phyloP scores from a whole-genome alignment of 2,797 vertebrate genomes.

The Moxostoma hubbsi region DNA sequence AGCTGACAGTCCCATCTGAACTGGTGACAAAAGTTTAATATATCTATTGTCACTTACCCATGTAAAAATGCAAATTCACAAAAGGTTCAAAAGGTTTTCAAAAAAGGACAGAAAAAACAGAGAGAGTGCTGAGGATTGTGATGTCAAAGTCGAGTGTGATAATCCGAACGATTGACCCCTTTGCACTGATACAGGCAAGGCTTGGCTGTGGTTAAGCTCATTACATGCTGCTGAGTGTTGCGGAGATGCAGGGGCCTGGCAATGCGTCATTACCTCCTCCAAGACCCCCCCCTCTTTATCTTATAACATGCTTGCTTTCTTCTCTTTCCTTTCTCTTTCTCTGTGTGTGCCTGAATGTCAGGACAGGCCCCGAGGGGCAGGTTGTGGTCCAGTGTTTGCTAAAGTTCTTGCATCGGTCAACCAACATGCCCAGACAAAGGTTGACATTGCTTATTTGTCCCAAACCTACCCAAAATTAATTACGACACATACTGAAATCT shows the following conservation, averaged over 20 bases:
- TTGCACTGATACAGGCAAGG: constrained; percentile 74
- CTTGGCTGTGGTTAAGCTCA: constrained; percentile 74
- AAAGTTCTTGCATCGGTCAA: constrained; percentile 2
- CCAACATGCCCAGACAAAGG: not conserved
- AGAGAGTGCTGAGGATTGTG: constrained; percentile 61
- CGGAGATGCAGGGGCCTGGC: constrained; percentile 59
- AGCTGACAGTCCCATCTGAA: constrained; percentile 31
- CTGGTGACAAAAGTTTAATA: constrained; percentile 30
- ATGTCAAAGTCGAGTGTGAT: constrained; percentile 66
- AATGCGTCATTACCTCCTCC: constrained; percentile 65
- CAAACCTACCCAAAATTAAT: not conserved
- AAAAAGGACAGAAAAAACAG: constrained; percentile 39
- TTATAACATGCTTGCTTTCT: constrained; percentile 3
- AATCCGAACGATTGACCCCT: constrained; percentile 80
- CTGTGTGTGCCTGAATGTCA: not conserved
- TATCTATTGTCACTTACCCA: constrained; percentile 3
- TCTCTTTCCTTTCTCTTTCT: constrained; percentile 6
- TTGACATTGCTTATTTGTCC: not conserved
- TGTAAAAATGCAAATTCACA: constrained; percentile 5
- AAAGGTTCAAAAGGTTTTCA: not conserved
- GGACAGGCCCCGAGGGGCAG: not conserved
- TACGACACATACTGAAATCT: not conserved
- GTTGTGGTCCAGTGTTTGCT: constrained; percentile 27
- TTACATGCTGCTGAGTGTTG: constrained; percentile 73
- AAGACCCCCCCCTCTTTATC: constrained; percentile 3